Evolutionary conservation across 2,888 invertebrate species (phyloP), one percentile per base, ranked within the genome.

Genomic region (Lydus trimaculatus): DNA sequence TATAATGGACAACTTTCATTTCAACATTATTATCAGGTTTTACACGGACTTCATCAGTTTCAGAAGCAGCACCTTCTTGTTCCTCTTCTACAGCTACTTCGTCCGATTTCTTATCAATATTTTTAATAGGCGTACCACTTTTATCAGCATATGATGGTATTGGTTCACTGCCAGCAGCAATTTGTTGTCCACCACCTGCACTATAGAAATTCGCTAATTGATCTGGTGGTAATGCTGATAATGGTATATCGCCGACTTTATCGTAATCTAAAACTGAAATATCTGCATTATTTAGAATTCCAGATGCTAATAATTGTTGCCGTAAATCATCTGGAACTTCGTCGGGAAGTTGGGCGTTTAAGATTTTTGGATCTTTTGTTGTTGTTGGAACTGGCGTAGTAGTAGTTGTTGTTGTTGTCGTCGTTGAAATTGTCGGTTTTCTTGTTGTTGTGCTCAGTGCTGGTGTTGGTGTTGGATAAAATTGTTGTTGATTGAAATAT

Each of bases 291-390:
- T 93, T 92, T 65, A 96, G 86, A 76, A 96, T 95, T 48, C 96
- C 96, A 0, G 95, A 95, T 61, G 93, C 91, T 59, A 95, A 85
- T 6, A 96, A 85, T 79, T 96, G 95, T 81, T 94, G 90, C 52
- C 95, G 88, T 59, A 96, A 87, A 77, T 96, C 95, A 74, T 94
- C 95, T 5, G 96, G 96, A 7, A 95, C 95, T 87, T 96, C 95
- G 78, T 94, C 95, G 13, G 96, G 96, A 58, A 96, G 85, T 75
- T 88, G 86, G 56, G 85, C 83, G 74, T 90, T 88, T 69, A 89
- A 82, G 48, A 88, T 86, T 79, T 87, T 89, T 63, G 87, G 87
- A 76, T 90, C 90, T 76, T 81, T 81, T 0, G 83, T 84, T 0
- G 86, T 85, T 31, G 86, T 86, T 4, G 84, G 81, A 11, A 83